These are phyloP conservation scores for Plectus sambesii DNA, from an alignment of 1,140 invertebrate species.

Conservation along the genomic window DNA sequence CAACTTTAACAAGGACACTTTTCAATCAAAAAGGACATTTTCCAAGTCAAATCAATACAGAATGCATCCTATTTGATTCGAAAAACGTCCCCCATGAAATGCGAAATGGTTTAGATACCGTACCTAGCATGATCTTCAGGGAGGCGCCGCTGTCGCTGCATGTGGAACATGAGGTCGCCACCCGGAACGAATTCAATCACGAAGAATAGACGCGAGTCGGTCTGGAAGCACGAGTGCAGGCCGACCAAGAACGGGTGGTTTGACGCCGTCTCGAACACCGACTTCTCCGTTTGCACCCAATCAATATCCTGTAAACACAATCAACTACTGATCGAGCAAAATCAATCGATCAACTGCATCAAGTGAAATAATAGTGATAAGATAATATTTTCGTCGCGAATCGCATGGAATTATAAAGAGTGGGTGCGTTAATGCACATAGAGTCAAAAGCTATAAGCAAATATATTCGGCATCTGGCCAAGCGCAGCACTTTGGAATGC, in stretches of 20 bases:
- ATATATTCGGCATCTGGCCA: too few relatives aligned
- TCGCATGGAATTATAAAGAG: too few relatives aligned
- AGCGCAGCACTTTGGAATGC: too few relatives aligned
- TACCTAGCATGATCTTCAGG: conserved; percentile 83
- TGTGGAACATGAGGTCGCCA: conserved; percentile 97
- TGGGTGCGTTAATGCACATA: too few relatives aligned
- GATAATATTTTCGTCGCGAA: too few relatives aligned
- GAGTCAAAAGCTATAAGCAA: too few relatives aligned
- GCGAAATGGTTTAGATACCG: too few relatives aligned
- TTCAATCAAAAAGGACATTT: too few relatives aligned
- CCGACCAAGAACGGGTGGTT: conserved; percentile 97
- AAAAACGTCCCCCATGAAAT: neutral
- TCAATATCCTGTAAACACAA: conserved; percentile 67
- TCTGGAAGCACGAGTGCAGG: conserved; percentile 92
- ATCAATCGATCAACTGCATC: neutral
- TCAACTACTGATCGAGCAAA: conserved; percentile 9
- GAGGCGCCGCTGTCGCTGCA: conserved; percentile 82
- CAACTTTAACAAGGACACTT: too few relatives aligned
- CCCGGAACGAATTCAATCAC: conserved; percentile 96
- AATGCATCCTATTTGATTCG: too few relatives aligned
- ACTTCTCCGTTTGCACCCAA: conserved; percentile 98
- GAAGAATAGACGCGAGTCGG: conserved; percentile 70
- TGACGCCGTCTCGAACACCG: conserved; percentile 94
- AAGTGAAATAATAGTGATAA: too few relatives aligned
- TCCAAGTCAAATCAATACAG: too few relatives aligned